Conservation (phyloP, 2,113 vertebrate genomes). For the Perognathus longimembris region DNA sequence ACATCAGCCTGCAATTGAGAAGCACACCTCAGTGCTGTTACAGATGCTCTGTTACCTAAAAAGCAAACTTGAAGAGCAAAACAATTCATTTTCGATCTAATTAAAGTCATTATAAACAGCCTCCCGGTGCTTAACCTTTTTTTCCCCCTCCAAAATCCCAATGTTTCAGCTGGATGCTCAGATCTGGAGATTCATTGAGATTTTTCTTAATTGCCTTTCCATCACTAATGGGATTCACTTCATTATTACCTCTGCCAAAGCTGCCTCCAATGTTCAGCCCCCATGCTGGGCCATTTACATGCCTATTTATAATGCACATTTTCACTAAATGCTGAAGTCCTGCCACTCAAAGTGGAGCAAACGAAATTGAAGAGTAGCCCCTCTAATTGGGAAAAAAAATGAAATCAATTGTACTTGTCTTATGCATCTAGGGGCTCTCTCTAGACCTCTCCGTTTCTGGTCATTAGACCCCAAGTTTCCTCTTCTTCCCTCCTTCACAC, state of each 20-base stretch:
- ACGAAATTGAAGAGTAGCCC: neutral
- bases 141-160: slow-evolving; percentile 53
- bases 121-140: slow-evolving; percentile 75
- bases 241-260: slow-evolving; percentile 74
- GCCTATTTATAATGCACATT: slow-evolving; percentile 72
- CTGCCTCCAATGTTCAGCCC: slow-evolving; percentile 47
- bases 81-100: slow-evolving; percentile 79
- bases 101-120: slow-evolving; percentile 68
- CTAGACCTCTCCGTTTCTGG: neutral
- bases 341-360: slow-evolving; percentile 23
- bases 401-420: neutral
- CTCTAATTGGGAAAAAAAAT: neutral
- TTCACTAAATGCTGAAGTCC: slow-evolving; percentile 56
- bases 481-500: neutral
- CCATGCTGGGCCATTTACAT: slow-evolving; percentile 80
- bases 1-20: neutral
- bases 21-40: neutral
- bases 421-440: neutral
- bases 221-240: slow-evolving; percentile 78
- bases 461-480: fast-evolving
- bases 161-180: slow-evolving; percentile 68
- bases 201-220: slow-evolving; percentile 80
- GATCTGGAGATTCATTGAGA: slow-evolving; percentile 66
- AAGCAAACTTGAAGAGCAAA: slow-evolving; percentile 66
- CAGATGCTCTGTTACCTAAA: slow-evolving; percentile 65